Base-by-base conservation (phyloP, 2,888 invertebrate genomes). In the Lasioglossum pauxillum region DNA sequence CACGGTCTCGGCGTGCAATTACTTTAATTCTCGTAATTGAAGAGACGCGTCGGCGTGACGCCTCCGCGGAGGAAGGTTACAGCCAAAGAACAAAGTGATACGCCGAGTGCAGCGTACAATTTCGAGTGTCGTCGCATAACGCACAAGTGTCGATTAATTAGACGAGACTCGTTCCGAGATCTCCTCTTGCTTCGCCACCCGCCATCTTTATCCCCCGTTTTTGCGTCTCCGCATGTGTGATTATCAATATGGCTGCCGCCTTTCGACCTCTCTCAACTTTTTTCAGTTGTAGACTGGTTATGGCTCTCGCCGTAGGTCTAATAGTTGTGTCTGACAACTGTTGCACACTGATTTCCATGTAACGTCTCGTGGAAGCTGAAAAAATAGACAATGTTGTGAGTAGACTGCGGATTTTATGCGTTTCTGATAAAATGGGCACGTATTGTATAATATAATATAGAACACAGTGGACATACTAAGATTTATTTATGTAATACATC, bases 1-100 rank as follows among this genome's bases (percentile, higher is more conserved):
- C 23, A 35, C 44, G 44, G 75, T 27, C 80, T 60, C 53, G 44
- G 27, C 64, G 60, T 73, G 77, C 80, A 82, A 86, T 85, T 84
- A 80, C 77, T 87, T 89, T 83, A 87, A 89, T 86, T 87, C 83
- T 57, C 64, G 44, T 88, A 85, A 89, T 89, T 85, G 84, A 90
- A 82, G 85, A 83, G 82, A 80, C 88, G 77, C 83, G 83, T 78
- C 82, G 85, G 44, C 80, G 82, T 75, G 82, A 85, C 84, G 88
- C 80, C 78, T 78, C 64, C 75, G 79, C 31, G 19, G 41, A 64
- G 72, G 53, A 78, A 84, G 57, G 69, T 77, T 79, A 69, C 75
- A 49, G 14, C 78, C 49, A 35, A n/a, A 49, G 78, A 60, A 79
- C 85, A 82, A 85, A 82, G 75, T 23, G 78, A 80, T 46, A 53